phyloP scores from a whole-genome alignment of 2,113 vertebrate genomes.

The Atractosteus spatula region DNA sequence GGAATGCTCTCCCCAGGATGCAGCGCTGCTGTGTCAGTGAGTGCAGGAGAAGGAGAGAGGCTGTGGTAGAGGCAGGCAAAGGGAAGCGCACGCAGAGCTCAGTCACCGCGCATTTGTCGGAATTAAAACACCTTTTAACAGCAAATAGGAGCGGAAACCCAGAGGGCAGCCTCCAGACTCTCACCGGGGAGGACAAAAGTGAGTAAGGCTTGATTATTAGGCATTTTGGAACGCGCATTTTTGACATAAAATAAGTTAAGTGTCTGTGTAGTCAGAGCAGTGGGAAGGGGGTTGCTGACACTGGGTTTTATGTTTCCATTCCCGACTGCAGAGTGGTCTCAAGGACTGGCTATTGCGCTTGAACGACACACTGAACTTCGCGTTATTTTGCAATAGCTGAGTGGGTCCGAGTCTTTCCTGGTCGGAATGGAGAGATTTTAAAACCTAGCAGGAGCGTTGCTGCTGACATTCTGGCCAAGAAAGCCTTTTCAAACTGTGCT shows the following conservation, averaged over 20 bases:
- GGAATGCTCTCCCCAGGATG: slow-evolving; percentile 33
- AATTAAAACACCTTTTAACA: slow-evolving; percentile 15
- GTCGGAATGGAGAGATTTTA: too few relatives aligned
- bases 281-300: slow-evolving; percentile 10
- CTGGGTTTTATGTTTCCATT: slow-evolving; percentile 16
- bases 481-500: too few relatives aligned
- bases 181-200: slow-evolving; percentile 6
- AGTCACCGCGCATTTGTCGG: not conserved
- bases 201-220: not conserved
- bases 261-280: not conserved
- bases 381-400: too few relatives aligned
- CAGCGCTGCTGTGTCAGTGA: slow-evolving; percentile 6
- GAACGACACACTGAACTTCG: too few relatives aligned
- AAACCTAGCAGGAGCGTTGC: too few relatives aligned
- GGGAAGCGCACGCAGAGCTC: slow-evolving; percentile 1
- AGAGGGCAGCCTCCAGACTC: not conserved
- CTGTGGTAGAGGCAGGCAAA: not conserved
- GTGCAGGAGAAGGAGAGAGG: not conserved
- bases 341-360: too few relatives aligned
- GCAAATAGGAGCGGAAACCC: not conserved
- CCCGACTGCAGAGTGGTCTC: not conserved
- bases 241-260: not conserved
- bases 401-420: too few relatives aligned
- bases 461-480: too few relatives aligned
- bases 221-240: not conserved